Base-by-base conservation (phyloP, 2,888 invertebrate species). In the Agriopis leucophaearia region DNA sequence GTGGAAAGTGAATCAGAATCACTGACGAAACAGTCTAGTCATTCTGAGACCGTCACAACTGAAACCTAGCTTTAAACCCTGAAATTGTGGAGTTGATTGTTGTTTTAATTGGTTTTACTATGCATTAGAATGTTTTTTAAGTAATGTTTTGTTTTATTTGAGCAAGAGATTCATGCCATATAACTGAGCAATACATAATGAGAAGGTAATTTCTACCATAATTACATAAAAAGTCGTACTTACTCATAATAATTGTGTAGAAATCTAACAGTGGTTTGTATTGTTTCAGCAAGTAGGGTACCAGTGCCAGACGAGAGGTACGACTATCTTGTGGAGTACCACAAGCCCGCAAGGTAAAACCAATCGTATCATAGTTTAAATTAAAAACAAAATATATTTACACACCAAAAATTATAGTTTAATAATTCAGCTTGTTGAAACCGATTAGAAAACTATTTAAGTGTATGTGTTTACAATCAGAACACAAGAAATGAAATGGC, bases 261-360 rank as follows among this genome's bases (percentile, higher is more conserved):
- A 60, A 74, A 68, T 78, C 72, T 88, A 81, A 85, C 72, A 57
- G 51, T 48, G 5, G 54, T 47, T 77, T 74, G 51, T 66, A 35
- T 81, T 87, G 70, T 89, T 92, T 81, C 86, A 92, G 92, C 95
- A 98, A 96, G 98, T 97, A 96, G 99, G 86, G 99, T 99, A 81
- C 98, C 99, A 38, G 99, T 99, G 8, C 99, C 99, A 3, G 99
- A 99, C 91, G 96, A 96, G 63, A 95, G 99, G 80, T 99, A 96
- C 88, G 99, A 99, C 83, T 99, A 96, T 89, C 96, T 99, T 48
- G 97, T 97, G 90, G 97, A 99, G 75, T 98, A 96, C 88, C 98
- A 97, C 94, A 99, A 99, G 89, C 99, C 99, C 71, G 95, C 94
- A 60, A 99, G 99, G 99, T 99, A 40, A 56, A 58, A 44, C 47